Percentiles rank a stretch among this genome's conserved stretches.
These are phyloP conservation scores for Holothuria glaberrima DNA, from an alignment of 35 echinoderm and acorn worm genomes.

Conservation along the genomic window DNA sequence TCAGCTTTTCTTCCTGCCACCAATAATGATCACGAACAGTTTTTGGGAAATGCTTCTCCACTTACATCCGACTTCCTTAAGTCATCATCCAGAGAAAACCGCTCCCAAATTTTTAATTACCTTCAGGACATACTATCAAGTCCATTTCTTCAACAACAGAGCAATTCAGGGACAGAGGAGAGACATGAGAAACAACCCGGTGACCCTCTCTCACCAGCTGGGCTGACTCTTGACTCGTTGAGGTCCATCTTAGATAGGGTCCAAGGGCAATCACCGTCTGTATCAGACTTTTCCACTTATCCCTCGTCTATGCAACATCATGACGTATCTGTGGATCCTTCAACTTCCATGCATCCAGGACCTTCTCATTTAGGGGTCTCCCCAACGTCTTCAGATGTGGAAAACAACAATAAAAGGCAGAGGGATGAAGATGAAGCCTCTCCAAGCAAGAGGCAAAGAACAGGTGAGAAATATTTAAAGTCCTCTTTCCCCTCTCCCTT, in stretches of 20 bases:
- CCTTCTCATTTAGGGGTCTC: neutral
- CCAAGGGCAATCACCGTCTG: neutral
- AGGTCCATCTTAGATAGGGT: constrained; percentile 36
- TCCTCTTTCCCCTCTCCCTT: no score
- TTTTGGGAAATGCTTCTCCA: no score
- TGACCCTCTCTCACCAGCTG: constrained; percentile 46
- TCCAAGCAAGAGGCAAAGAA: constrained; percentile 36
- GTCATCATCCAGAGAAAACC: neutral
- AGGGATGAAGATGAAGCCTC: neutral
- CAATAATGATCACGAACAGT: no score
- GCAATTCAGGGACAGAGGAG: neutral
- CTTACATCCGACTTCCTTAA: neutral
- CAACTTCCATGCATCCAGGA: neutral
- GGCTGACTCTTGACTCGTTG: constrained; percentile 39
- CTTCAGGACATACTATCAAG: constrained; percentile 24
- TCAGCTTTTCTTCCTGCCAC: no score
- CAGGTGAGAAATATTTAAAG: constrained; percentile 19
- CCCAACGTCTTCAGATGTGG: neutral
- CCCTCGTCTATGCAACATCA: neutral
- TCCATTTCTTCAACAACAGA: neutral
- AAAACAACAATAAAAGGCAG: constrained; percentile 44
- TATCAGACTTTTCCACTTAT: neutral
- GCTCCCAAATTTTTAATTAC: constrained; percentile 20
- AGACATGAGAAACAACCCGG: no score
- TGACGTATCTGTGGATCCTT: neutral